These are phyloP conservation scores for Himalopsyche japonica DNA, from an alignment of 2,888 invertebrate genomes.

Conservation along the genomic window DNA sequence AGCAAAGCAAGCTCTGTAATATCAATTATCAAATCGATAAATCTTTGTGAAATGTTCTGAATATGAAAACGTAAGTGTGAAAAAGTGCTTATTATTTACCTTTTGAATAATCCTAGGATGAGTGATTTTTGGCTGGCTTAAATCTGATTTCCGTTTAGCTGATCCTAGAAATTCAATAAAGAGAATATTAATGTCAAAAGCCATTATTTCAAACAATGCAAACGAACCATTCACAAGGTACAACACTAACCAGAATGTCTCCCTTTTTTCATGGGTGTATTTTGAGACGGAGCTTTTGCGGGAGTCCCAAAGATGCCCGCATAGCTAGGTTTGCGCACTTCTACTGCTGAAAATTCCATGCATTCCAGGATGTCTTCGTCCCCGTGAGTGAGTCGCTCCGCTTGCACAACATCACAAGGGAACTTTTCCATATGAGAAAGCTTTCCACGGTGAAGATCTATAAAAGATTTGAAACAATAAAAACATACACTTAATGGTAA, in stretches of 20 bases:
- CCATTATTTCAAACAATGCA: no score
- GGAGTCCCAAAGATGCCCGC: conserved; percentile 53
- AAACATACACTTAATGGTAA: no score
- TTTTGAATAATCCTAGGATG: conserved; percentile 37
- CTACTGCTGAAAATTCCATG: conserved; percentile 56
- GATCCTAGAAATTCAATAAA: neutral
- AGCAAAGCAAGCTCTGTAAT: no score
- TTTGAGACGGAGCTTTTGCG: conserved; percentile 4
- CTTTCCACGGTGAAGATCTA: conserved; percentile 67
- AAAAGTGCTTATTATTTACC: conserved; percentile 13
- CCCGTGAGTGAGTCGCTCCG: conserved; percentile 73
- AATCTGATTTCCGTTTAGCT: conserved; percentile 5
- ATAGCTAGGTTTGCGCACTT: conserved; percentile 53
- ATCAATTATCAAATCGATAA: neutral
- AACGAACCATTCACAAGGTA: no score
- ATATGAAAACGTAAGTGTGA: no score
- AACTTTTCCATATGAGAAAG: conserved; percentile 77
- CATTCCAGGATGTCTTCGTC: conserved; percentile 70
- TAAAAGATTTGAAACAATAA: no score
- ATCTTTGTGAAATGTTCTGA: no score
- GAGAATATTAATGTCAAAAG: no score
- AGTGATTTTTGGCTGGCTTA: conserved; percentile 23
- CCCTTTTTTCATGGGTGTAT: conserved; percentile 48
- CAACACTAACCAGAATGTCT: conserved; percentile 3
- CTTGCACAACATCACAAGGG: conserved; percentile 73